Evolutionary conservation across 2,797 vertebrate species (phyloP), one percentile per base, ranked within the genome.

Genomic region (Cirrhinus molitorella): DNA sequence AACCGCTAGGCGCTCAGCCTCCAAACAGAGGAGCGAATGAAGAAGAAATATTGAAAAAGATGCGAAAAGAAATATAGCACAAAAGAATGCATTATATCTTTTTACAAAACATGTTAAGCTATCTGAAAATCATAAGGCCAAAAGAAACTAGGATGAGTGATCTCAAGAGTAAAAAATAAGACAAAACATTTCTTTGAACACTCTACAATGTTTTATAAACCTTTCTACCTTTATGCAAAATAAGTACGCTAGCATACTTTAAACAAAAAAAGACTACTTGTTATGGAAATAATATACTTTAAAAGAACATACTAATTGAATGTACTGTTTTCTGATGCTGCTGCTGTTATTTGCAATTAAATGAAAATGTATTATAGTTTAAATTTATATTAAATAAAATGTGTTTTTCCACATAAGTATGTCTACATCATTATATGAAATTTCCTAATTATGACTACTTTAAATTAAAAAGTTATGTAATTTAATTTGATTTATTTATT

Each of bases 1-100:
- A 91, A 91, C 89, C 1, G 71, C 90, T 89, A 91, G 80, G 77
- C 23, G 1, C 59, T 40, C 37, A 51, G 63, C 53, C 66, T 68
- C 40, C 17, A 57, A 76, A 82, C 5, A 40, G 55, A 31, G 17
- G 31, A 75, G 28, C 43, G 21, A 65, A 40, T n/a, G 13, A 55
- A 66, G 1, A 17, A 21, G 9, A 79, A 77, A 71, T 72, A 80
- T 37, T 51, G 6, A 76, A 80, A 67, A 81, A 43, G 9, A 57
- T 55, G 55, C 55, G 43, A 71, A 63, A 40, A 59, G 25, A 45
- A 68, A 59, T 31, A 37, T 34, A 17, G 71, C 23, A 47, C 31
- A 71, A 86, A 34, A 57, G 0, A 80, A 23, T 34, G 4, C 3
- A 17, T 72, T 34, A 19, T 59, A 59, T 13, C 10, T 4, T 72